phyloP scores from a whole-genome alignment of 2,113 vertebrate genomes.

The Plectropomus leopardus region DNA sequence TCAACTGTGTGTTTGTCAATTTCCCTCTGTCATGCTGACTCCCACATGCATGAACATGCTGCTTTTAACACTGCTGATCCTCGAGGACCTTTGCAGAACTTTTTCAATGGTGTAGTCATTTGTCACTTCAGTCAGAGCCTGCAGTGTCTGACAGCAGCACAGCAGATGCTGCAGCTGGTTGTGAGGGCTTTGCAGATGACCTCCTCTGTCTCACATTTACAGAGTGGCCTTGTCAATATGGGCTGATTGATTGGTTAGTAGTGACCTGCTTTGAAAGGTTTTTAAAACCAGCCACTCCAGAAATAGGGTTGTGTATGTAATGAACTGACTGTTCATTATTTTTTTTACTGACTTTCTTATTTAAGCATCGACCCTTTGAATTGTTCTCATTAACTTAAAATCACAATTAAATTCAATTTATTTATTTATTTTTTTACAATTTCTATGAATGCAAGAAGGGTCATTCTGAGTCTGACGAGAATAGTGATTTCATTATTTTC shows the following conservation, averaged over 20 bases:
- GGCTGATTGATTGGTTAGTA: conserved; percentile 43
- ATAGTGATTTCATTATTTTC: background rate
- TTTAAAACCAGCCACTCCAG: background rate
- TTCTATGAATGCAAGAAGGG: background rate
- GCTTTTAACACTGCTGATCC: conserved; percentile 16
- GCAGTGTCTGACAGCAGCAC: conserved; percentile 30
- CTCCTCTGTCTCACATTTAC: conserved; percentile 36
- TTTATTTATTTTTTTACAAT: too few relatives aligned
- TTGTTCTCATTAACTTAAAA: background rate
- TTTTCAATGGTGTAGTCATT: conserved; percentile 8
- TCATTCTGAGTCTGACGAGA: background rate
- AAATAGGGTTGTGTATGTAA: background rate
- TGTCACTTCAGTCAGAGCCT: conserved; percentile 25
- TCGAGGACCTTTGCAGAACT: background rate
- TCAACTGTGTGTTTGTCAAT: background rate
- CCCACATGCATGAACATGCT: background rate
- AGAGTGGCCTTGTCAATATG: conserved; percentile 20
- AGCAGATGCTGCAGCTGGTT: conserved; percentile 38
- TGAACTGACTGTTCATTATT: background rate
- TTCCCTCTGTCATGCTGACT: background rate
- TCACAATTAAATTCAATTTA: background rate
- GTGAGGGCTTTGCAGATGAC: conserved; percentile 13
- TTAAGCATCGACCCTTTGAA: background rate
- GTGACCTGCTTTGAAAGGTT: conserved; percentile 47
- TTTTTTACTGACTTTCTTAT: too few relatives aligned